Base-by-base conservation (phyloP, 2,888 invertebrate species). In the Apoda limacodes region DNA sequence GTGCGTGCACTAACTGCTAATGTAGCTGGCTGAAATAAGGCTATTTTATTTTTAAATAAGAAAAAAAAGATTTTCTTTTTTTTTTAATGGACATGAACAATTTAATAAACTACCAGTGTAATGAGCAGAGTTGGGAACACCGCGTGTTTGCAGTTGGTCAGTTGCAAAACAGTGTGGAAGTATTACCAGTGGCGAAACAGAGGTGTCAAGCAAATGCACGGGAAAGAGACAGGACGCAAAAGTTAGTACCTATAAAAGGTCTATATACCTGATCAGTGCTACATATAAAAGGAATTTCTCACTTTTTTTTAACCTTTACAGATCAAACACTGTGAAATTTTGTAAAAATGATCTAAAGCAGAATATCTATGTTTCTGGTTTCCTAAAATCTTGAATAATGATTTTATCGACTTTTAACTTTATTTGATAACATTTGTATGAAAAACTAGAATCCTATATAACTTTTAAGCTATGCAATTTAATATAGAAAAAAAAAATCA, bases 121-220 rank as follows among this genome's bases (percentile, higher is more conserved):
- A 42, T 22, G 70, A 65, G 34, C 65, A 67, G 21, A 55, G 43
- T 33, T 78, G 76, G 76, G 68, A 67, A 25, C 62, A 63, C 15
- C 57, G 54, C 26, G 42, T 67, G 28, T 61, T 57, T 26, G 47
- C 68, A 1, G 48, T 56, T 28, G 40, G 40, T 30, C 44, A 61
- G 3, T 64, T 51, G 37, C 67, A 53, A 44, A 67, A 50, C 45
- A 49, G 37, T 39, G 48, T 35, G 33, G 63, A 64, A 43, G 45
- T 56, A 9, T 57, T 64, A 29, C 70, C 75, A 46, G 75, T 33
- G 45, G 76, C 42, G 9, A 86, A 84, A 50, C 89, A 90, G 52
- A 75, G 91, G 40, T 88, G 86, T 53, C 90, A 91, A 52, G 92
- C 92, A 1, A 93, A 92, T 56, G 92, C 92, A 2, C 82, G 92